Evolutionary conservation across 2,113 vertebrate genomes (phyloP).

Genomic region (Seriola quinqueradiata): DNA sequence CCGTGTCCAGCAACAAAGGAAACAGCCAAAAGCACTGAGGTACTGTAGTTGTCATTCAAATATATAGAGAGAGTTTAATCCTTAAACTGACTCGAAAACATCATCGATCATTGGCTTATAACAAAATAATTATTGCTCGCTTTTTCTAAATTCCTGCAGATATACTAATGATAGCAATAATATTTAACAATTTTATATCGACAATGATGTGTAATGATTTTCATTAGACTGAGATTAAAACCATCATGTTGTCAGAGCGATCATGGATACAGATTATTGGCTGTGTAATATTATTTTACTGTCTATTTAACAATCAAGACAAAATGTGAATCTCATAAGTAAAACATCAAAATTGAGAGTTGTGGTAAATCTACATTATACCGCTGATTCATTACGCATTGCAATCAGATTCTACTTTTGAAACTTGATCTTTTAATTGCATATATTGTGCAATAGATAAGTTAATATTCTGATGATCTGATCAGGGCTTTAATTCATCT

Average conservation of each 20-base stretch:
- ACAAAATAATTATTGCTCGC: too few species aligned
- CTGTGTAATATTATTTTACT: too few species aligned
- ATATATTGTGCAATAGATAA: not conserved
- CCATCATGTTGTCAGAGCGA: too few species aligned
- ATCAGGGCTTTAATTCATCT: not conserved
- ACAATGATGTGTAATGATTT: not conserved
- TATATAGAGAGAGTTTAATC: not conserved
- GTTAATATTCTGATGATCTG: not conserved
- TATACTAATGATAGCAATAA: too few species aligned
- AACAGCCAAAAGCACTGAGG: constrained; percentile 4
- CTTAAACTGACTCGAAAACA: not conserved
- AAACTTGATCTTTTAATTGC: too few species aligned
- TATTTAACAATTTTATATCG: not conserved
- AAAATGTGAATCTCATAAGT: too few species aligned
- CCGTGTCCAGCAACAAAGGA: not conserved
- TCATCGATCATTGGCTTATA: not conserved
- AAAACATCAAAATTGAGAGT: too few species aligned
- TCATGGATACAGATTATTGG: not conserved
- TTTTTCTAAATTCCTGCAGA: too few species aligned
- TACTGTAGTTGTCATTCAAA: not conserved
- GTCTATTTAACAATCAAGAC: too few species aligned
- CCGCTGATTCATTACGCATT: not conserved
- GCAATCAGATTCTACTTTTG: not conserved
- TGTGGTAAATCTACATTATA: not conserved
- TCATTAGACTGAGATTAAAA: too few species aligned